Evolutionary conservation across 2,113 vertebrate species (phyloP), one percentile per base, ranked within the genome.

Genomic region (Cryptoleucopteryx plumbea): DNA sequence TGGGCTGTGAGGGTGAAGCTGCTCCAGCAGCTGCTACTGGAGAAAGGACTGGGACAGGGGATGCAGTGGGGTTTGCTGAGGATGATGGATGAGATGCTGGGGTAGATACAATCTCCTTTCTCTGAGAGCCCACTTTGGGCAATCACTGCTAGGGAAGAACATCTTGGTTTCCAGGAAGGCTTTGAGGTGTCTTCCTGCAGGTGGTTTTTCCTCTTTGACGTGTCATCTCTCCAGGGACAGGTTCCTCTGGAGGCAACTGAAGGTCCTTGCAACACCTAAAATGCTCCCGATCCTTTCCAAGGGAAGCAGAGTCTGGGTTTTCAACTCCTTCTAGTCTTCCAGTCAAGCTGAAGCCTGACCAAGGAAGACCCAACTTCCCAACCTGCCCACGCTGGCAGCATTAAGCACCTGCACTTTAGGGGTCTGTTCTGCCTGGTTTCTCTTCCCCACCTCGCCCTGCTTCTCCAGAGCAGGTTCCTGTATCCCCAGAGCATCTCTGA

Each of bases 361-460:
- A 62, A 94, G 95, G 93, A 95, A 96, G 96, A 94, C 77, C 10
- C 67, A 91, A 25, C 86, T 86, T 93, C 85, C 94, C 92, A 78
- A 73, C 16, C 45, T 95, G 94, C 82, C 93, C 68, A 36, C 0
- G 9, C 14, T 84, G 96, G 93, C 95, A 92, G 63, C 55, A 83
- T 90, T 92, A 94, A 97, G 97, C 97, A 97, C 95, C 94, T 93
- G 96, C 96, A 97, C 97, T 97, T 98, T 97, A 97, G 80, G 78
- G 74, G 29, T 89, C 90, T 93, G 67, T 86, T 79, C 59, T 85
- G 73, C 83, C 91, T 94, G 78, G 45, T 85, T 86, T 93, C 59
- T 89, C 43, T 90, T 73, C 67, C 82, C 38, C 59, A 67, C 42
- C 43, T 85, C 6, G 1, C 29, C 63, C 36, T 82, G 48, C 81